Conservation (phyloP, 1,140 invertebrate species). For the Leptinotarsa defecta region DNA sequence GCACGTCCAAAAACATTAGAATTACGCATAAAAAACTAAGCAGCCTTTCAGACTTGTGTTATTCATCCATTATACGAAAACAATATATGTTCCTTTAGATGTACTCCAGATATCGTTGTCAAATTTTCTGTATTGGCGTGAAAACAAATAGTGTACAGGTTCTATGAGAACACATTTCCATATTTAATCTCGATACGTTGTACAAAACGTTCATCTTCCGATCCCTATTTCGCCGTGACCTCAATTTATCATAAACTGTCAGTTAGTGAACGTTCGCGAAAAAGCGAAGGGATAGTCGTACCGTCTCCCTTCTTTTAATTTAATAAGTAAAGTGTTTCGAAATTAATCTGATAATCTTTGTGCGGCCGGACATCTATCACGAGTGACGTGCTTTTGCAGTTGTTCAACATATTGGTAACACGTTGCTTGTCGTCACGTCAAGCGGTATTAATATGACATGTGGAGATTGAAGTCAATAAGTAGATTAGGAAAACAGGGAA, state of each 20-base stretch:
- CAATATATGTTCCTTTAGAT: no score
- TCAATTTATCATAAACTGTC: conserved; percentile 26
- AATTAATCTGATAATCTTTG: conserved; percentile 41
- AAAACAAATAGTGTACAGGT: no score
- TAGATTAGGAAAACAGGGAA: conserved; percentile 38
- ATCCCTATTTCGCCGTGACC: background rate
- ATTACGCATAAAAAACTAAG: no score
- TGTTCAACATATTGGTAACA: conserved; percentile 41
- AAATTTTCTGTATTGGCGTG: no score
- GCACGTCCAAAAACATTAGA: no score
- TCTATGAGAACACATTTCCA: background rate
- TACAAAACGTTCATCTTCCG: background rate
- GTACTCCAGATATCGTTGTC: no score
- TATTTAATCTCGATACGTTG: background rate
- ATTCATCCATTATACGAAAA: no score
- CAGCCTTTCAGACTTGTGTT: no score
- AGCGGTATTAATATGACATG: conserved; percentile 31
- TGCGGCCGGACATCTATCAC: conserved; percentile 36
- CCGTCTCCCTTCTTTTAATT: conserved; percentile 37
- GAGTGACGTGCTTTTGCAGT: conserved; percentile 38
- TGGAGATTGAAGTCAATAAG: conserved; percentile 32
- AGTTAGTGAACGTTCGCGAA: background rate
- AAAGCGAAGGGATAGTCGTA: conserved; percentile 18
- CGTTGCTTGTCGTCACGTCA: conserved; percentile 39
- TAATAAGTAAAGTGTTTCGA: conserved; percentile 43